Evolutionary conservation across 2,888 invertebrate species (phyloP).

Genomic region (Lasioglossum vierecki): DNA sequence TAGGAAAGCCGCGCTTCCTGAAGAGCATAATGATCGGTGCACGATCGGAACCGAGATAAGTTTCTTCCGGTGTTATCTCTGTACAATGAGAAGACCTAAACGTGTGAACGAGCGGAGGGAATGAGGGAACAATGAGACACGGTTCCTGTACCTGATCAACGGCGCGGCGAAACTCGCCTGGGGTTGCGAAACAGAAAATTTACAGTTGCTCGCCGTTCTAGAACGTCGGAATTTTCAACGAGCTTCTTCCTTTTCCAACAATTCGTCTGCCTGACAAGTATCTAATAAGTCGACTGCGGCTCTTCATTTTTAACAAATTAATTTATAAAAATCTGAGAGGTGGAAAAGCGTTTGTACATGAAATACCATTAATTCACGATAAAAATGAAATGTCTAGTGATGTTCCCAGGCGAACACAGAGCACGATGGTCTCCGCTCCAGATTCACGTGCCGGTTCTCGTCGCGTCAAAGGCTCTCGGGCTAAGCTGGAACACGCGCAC

Average conservation of each 20-base stretch:
- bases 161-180: slow-evolving; percentile 17
- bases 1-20: slow-evolving; percentile 57
- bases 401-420: neutral
- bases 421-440: neutral
- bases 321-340: no score
- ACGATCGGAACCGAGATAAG: slow-evolving; percentile 56
- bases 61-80: slow-evolving; percentile 53
- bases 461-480: slow-evolving; percentile 10
- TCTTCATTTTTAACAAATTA: no score
- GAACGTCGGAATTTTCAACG: neutral
- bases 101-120: slow-evolving; percentile 42
- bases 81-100: slow-evolving; percentile 56
- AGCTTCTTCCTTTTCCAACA: neutral
- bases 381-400: neutral
- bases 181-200: slow-evolving; percentile 28
- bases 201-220: slow-evolving; percentile 12
- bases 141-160: slow-evolving; percentile 38
- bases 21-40: slow-evolving; percentile 52
- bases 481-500: slow-evolving; percentile 27
- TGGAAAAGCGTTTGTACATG: no score
- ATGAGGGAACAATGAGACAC: slow-evolving; percentile 49
- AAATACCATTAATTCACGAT: neutral
- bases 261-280: no score
- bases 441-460: slow-evolving; percentile 20
- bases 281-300: no score